phyloP scores from a whole-genome alignment of 37 sponge, comb jelly and placozoan genomes.

The Ianthella basta region DNA sequence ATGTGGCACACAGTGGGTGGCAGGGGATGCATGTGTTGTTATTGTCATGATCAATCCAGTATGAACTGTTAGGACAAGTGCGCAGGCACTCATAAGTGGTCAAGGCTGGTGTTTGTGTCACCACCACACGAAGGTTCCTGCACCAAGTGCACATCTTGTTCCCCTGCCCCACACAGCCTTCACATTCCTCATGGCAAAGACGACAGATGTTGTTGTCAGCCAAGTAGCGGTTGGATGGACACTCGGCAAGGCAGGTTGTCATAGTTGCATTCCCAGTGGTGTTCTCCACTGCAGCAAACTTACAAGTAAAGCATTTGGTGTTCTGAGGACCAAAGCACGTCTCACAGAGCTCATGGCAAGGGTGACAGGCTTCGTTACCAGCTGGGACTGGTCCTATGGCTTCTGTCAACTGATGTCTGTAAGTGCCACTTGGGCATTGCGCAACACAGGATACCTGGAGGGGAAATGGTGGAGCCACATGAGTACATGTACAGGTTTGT shows the following conservation, averaged over 20 bases:
- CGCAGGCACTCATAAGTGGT: neutral
- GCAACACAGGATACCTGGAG: slow-evolving; percentile 29
- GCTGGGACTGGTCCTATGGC: slow-evolving; percentile 13
- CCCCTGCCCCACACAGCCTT: slow-evolving; percentile 34
- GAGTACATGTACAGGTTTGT: too few relatives aligned
- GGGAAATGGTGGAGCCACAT: too few relatives aligned
- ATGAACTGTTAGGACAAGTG: neutral
- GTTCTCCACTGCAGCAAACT: neutral
- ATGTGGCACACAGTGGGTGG: slow-evolving; percentile 5
- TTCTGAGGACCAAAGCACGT: neutral
- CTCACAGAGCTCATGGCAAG: slow-evolving; percentile 36
- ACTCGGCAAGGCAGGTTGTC: neutral
- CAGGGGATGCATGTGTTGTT: neutral
- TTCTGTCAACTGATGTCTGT: neutral
- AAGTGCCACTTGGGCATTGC: slow-evolving; percentile 29
- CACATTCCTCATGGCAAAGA: slow-evolving; percentile 51
- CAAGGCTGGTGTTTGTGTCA: neutral
- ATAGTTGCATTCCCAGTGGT: neutral
- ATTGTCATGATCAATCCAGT: too few relatives aligned
- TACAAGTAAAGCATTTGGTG: slow-evolving; percentile 30
- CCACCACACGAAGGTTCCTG: neutral
- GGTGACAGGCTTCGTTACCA: slow-evolving; percentile 11
- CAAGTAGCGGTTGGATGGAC: neutral
- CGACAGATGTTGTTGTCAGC: slow-evolving; percentile 20
- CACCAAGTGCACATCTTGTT: slow-evolving; percentile 27